These are phyloP conservation scores for Brachionus rotundiformis DNA, from an alignment of 1,140 invertebrate species.

Conservation along the genomic window DNA sequence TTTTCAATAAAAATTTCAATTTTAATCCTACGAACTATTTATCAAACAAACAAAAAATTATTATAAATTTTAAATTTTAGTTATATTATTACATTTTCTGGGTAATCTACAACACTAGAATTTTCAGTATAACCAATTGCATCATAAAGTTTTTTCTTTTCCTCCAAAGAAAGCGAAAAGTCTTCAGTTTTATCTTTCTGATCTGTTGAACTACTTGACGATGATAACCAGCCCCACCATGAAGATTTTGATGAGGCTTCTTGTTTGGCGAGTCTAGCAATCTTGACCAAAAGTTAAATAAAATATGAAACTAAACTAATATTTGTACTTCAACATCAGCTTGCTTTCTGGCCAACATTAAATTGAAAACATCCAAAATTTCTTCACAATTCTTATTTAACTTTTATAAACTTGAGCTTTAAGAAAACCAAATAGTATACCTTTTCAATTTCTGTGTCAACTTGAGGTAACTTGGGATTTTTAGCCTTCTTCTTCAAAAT, in stretches of 20 bases:
- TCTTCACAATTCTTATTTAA: conserved; percentile 37
- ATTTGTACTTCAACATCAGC: conserved; percentile 50
- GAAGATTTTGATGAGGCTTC: conserved; percentile 6
- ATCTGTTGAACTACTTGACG: neutral
- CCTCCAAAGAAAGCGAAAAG: neutral
- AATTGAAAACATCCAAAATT: conserved; percentile 49
- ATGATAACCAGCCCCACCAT: conserved; percentile 40
- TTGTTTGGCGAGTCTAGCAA: conserved; percentile 36
- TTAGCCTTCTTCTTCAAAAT: conserved; percentile 35
- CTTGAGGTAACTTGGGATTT: neutral
- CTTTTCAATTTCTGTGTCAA: neutral
- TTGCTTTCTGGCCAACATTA: conserved; percentile 11
- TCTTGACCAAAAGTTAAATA: neutral
- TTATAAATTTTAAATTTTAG: neutral
- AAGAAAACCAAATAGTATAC: neutral
- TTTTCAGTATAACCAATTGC: conserved; percentile 52
- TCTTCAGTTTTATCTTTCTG: conserved; percentile 24
- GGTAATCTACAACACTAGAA: neutral
- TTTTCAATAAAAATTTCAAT: conserved; percentile 42
- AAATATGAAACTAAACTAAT: neutral
- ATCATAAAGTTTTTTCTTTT: conserved; percentile 50
- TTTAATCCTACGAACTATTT: conserved; percentile 26
- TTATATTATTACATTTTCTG: neutral
- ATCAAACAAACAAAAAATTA: neutral
- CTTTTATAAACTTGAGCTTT: too few species aligned